Conservation (phyloP, 2,113 vertebrate species). For the Struthio camelus region DNA sequence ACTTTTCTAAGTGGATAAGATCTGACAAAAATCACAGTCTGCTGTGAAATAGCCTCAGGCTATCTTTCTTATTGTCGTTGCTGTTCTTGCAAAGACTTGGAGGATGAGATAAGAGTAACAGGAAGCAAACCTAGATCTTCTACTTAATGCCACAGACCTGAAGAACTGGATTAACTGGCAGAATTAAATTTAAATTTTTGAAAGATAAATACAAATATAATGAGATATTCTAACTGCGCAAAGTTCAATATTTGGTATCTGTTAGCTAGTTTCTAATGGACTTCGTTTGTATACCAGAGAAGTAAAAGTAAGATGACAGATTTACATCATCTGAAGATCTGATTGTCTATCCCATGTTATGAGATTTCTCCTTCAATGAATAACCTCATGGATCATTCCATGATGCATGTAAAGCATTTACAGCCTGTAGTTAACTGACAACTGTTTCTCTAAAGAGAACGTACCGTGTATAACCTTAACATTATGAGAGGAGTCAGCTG, state of each 20-base stretch:
- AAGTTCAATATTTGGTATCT: not conserved
- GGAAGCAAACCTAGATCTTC: not conserved
- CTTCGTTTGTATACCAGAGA: not conserved
- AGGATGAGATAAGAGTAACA: not conserved
- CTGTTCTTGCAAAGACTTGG: not conserved
- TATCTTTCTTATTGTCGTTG: not conserved
- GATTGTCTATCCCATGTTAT: not conserved
- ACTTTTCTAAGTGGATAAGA: constrained; percentile 35
- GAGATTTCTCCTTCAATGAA: not conserved
- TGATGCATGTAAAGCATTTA: not conserved
- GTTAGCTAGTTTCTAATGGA: not conserved
- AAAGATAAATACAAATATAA: not conserved
- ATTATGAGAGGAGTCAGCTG: not conserved
- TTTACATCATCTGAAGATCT: not conserved
- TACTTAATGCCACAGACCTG: not conserved
- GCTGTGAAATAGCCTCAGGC: not conserved
- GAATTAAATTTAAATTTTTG: not conserved
- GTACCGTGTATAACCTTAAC: not conserved
- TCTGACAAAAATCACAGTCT: constrained; percentile 48
- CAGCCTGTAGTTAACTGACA: not conserved
- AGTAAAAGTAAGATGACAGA: not conserved
- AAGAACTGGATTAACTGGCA: not conserved
- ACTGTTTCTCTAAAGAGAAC: not conserved
- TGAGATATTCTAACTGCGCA: not conserved
- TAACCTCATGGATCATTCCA: not conserved